Evolutionary conservation across 2,113 vertebrate species (phyloP).

Genomic region (Pterophyllum scalare): DNA sequence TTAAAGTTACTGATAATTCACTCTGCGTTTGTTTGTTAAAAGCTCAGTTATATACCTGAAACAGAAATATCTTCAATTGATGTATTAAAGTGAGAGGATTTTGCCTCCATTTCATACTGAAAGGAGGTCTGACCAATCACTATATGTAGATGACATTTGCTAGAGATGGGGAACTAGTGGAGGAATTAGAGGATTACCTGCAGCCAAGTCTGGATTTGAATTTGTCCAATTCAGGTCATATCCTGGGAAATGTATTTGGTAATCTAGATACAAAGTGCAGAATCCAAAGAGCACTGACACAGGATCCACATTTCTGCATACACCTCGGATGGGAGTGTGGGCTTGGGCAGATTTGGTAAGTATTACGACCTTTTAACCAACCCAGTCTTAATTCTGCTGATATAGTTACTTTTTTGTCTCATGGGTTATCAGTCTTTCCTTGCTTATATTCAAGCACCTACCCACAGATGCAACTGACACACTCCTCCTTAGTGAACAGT

Average conservation of each 20-base stretch:
- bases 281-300: slow-evolving; percentile 56
- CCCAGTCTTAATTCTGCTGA: neutral
- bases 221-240: slow-evolving; percentile 37
- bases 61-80: no score
- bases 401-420: neutral
- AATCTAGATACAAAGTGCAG: slow-evolving; percentile 60
- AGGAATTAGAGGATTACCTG: slow-evolving; percentile 22
- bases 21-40: no score
- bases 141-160: neutral
- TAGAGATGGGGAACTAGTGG: slow-evolving; percentile 36
- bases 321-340: neutral
- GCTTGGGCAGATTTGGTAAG: neutral
- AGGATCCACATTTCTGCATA: slow-evolving; percentile 36
- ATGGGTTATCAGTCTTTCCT: no score
- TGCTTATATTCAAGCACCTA: no score
- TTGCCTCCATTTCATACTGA: neutral
- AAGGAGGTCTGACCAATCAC: neutral
- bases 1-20: no score
- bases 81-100: neutral
- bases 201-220: slow-evolving; percentile 13
- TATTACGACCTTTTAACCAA: neutral
- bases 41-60: no score
- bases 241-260: slow-evolving; percentile 44
- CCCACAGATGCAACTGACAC: no score
- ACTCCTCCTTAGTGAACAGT: no score